These are phyloP conservation scores for Mesopsocus fuscifrons DNA, from an alignment of 2,888 invertebrate genomes.

Conservation along the genomic window DNA sequence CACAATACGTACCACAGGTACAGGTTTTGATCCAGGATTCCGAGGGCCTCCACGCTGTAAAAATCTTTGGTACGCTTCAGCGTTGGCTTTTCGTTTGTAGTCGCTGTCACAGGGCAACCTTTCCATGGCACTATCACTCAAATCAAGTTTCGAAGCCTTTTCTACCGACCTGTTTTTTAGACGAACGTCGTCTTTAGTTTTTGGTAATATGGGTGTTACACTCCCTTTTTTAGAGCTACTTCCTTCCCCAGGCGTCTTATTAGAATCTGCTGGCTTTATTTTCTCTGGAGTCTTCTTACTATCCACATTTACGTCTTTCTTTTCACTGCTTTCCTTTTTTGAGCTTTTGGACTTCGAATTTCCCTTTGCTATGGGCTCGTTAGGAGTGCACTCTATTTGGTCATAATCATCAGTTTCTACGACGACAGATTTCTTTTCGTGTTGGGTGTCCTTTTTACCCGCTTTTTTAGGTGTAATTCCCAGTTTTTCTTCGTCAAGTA, in stretches of 20 bases:
- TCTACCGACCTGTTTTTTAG: too few relatives aligned
- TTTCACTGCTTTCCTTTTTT: not conserved
- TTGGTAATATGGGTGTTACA: too few relatives aligned
- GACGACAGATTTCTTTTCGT: slow-evolving; percentile 9
- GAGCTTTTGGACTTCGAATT: slow-evolving; percentile 9
- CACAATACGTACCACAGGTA: slow-evolving; percentile 44
- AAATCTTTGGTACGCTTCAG: slow-evolving; percentile 52
- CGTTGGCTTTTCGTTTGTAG: slow-evolving; percentile 37
- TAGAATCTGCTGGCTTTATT: slow-evolving; percentile 11
- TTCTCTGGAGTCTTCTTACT: slow-evolving; percentile 13
- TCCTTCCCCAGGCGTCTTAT: slow-evolving; percentile 11
- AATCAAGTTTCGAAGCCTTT: too few relatives aligned
- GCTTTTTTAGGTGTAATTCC: slow-evolving; percentile 9
- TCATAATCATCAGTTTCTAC: slow-evolving; percentile 6
- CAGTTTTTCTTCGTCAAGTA: slow-evolving; percentile 35
- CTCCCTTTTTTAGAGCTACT: too few relatives aligned
- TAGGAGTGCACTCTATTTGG: too few relatives aligned
- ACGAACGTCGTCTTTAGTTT: slow-evolving; percentile 2
- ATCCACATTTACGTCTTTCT: slow-evolving; percentile 6
- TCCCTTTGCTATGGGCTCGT: not conserved
- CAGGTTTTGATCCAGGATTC: slow-evolving; percentile 62
- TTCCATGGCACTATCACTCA: slow-evolving; percentile 5
- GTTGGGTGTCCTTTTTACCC: slow-evolving; percentile 3
- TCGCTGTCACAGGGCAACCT: slow-evolving; percentile 26
- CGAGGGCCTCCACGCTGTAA: slow-evolving; percentile 59